Evolutionary conservation across 2,888 invertebrate genomes (phyloP).

Genomic region (Hemithea aestivaria): DNA sequence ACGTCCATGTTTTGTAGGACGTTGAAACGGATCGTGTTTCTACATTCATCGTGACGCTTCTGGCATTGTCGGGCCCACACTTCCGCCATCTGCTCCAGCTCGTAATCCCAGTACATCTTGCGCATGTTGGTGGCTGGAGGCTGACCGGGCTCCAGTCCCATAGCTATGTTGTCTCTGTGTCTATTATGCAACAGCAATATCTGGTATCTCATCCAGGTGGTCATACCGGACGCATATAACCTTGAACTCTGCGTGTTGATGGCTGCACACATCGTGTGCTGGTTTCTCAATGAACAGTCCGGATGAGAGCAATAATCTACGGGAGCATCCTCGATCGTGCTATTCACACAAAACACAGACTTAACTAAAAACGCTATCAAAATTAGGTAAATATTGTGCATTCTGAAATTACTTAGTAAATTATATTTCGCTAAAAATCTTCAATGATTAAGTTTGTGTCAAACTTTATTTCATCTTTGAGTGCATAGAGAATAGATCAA

Average conservation of each 20-base stretch:
- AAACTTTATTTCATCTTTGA: too few species aligned
- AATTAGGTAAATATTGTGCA: constrained; percentile 42
- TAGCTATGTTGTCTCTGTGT: constrained; percentile 67
- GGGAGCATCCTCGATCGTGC: constrained; percentile 11
- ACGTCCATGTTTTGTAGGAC: constrained; percentile 72
- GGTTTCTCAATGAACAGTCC: constrained; percentile 63
- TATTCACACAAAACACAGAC: constrained; percentile 30
- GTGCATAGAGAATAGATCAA: too few species aligned
- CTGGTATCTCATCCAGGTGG: constrained; percentile 69
- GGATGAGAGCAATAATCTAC: constrained; percentile 60
- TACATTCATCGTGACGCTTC: constrained; percentile 71
- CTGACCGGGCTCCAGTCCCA: constrained; percentile 69
- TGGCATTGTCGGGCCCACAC: constrained; percentile 73
- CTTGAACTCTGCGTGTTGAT: constrained; percentile 54
- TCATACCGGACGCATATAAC: constrained; percentile 66
- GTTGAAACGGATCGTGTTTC: constrained; percentile 65
- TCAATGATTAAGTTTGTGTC: background rate
- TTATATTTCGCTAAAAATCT: background rate
- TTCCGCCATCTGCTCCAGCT: constrained; percentile 67
- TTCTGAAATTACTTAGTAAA: constrained; percentile 24
- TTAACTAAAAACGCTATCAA: constrained; percentile 38
- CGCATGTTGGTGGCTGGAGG: constrained; percentile 73
- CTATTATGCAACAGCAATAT: constrained; percentile 65
- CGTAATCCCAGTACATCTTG: constrained; percentile 74
- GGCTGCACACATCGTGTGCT: constrained; percentile 65